Base-by-base conservation (phyloP, 92 coral and sea anemone species). In the Nematostella vectensis region DNA sequence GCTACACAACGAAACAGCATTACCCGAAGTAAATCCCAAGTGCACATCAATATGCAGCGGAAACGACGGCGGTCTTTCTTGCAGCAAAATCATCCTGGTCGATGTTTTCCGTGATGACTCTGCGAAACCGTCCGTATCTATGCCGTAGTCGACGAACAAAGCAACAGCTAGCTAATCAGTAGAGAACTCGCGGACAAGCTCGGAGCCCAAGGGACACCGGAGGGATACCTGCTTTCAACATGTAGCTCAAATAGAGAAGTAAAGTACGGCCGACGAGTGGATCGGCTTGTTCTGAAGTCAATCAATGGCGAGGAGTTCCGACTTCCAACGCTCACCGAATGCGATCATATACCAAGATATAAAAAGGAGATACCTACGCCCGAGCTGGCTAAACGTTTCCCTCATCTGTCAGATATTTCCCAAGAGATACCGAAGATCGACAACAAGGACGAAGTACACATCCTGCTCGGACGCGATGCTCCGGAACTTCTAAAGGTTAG, bases 391-490 rank as follows among this genome's bases (percentile, higher is more conserved):
- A 26, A 26, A 29, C 2, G 40, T 31, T 68, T 59, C 31, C 48
- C 57, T 12, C 74, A 68, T 19, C 58, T 58, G 1, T 21, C 25
- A 23, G 58, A 45, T 26, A 54, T 47, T 19, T 61, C 62, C 42
- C 54, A 64, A 2, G 37, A 64, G 51, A 62, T 74, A 54, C 83
- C 70, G 38, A 70, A 73, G 0, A 20, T 75, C 28, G 83, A 81
- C 36, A 29, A 47, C 17, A 59, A 23, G 1, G 79, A 70, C 24
- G 48, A 57, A 21, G 69, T 81, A 30, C 62, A 66, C 33, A 54
- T 75, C 1, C 75, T 81, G 21, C 38, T 80, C 29, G 74, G 83
- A 30, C 58, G 71, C 47, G 83, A 75, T 33, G 75, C 83, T 11
- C 75, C 82, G 10, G 79, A 69, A 25, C 36, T 80, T 4, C 58